Evolutionary conservation across 2,797 vertebrate species (phyloP).

Genomic region (Ficedula albicollis): DNA sequence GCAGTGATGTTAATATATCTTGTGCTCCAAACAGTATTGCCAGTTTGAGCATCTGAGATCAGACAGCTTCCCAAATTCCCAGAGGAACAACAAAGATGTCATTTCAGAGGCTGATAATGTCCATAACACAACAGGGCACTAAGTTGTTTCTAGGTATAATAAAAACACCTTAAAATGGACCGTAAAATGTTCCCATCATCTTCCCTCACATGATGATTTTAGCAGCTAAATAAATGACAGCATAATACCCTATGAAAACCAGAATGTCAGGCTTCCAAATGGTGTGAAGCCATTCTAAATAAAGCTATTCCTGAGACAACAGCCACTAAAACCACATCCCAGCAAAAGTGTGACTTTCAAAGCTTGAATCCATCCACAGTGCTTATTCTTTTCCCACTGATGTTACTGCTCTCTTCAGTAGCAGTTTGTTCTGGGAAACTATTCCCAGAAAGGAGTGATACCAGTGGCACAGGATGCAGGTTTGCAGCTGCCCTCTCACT

Average conservation of each 20-base stretch:
- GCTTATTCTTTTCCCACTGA: background rate
- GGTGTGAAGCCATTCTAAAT: background rate
- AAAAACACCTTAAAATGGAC: background rate
- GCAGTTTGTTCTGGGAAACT: background rate
- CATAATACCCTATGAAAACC: background rate
- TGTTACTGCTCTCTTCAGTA: background rate
- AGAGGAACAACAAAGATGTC: background rate
- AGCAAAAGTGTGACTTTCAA: background rate
- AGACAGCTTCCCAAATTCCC: background rate
- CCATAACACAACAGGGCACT: fast-evolving
- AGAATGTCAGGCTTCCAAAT: constrained; percentile 6
- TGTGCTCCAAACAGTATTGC: background rate
- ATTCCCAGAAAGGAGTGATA: background rate
- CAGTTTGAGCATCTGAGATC: background rate
- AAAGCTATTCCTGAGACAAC: constrained; percentile 42
- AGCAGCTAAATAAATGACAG: constrained; percentile 16
- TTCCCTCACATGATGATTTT: background rate
- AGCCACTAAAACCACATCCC: background rate
- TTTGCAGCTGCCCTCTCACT: background rate
- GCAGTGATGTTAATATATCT: background rate
- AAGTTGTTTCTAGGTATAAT: background rate
- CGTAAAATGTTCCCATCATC: background rate
- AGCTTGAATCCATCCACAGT: background rate
- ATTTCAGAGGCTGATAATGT: background rate
- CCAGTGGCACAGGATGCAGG: constrained; percentile 1